Base-by-base conservation (phyloP, 2,113 vertebrate genomes). In the Arenaria interpres region DNA sequence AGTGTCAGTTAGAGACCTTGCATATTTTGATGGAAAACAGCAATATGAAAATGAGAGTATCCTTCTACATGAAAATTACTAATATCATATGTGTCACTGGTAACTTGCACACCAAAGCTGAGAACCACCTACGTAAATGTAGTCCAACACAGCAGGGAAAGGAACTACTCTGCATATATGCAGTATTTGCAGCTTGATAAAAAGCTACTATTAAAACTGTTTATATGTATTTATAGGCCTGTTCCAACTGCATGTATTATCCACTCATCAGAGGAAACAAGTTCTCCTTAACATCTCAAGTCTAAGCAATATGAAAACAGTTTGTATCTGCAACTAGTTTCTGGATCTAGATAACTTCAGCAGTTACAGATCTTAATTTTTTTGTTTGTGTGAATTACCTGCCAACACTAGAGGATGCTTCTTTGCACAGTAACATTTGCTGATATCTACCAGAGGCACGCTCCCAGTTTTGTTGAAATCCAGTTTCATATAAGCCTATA, bases 401-500 rank as follows among this genome's bases (percentile, higher is more conserved):
- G 98, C 93, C 88, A 98, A 57, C 56, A 98, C 97, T 82, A 97
- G 96, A 83, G 98, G 98, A 63, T 98, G 98, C 92, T 96, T 97
- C 96, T 98, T 98, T 54, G 97, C 98, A 93, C 98, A 98, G 72
- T 98, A 99, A 93, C 98, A 98, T 97, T 99, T 99, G 83, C 94
- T 98, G 92, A 99, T 97, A 82, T 98, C 96, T 86, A 81, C 96
- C 77, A 98, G 51, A 85, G 98, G 78, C 28, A 98, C 96, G 4
- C 48, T 96, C 48, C 98, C 98, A 51, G 97, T 98, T 98, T 98
- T 99, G 96, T 90, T 98, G 90, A 98, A 99, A 96, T 99, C 98
- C 59, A 99, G 93, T 97, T 99, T 99, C 98, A 98, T 98, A 91
- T 98, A 99, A 85, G 98, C 98, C 98, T 99, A 51, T 10, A 86